Base-by-base conservation (phyloP, 2,888 invertebrate species). In the Muscina levida region DNA sequence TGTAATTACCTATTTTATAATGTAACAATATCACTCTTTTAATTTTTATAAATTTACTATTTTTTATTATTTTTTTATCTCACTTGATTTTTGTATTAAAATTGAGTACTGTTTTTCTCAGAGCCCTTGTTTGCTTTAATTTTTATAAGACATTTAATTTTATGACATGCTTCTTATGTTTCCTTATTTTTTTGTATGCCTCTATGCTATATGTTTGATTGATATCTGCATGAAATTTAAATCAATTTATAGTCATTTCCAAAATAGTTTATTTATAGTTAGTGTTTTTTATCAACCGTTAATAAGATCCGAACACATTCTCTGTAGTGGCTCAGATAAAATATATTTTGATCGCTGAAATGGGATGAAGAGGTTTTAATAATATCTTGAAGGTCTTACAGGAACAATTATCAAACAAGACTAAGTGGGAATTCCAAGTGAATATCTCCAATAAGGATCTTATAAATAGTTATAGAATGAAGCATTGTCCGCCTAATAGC, bases 161-260 rank as follows among this genome's bases (percentile, higher is more conserved):
- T 31, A 51, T 67, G 48, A 48, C 17, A 17, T 48, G 48, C 48
- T 44, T 44, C 44, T 10, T 44, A 3, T 48, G 11, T 48, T 17
- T 15, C 3, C 15, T 15, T 48, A 5, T 48, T 48, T 17, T 48
- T 17, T 48, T 48, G n/a, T 48, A 2, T 42, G 37, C n/a, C 53
- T 68, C 42, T 68, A 51, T 67, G 66, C 51, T 53, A 68, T 68
- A 31, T 53, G 53, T 42, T 68, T 70, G 68, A 37, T 67, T 67
- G 39, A 53, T 67, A 37, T 67, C 26, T 67, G 67, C 67, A 67
- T 67, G 48, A 67, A 17, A 51, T 51, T 46, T 67, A 67, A 67
- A 67, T 24, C 67, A 67, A 67, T 68, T 39, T 51, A 53, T 68
- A 68, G 53, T 68, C 53, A 68, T n/a, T 53, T 51, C 39, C 22